A percentile compares a stretch with the other conserved stretches of the same genome.
phyloP scores from a whole-genome alignment of 2,888 invertebrate genomes.

The Dusona sp. region DNA sequence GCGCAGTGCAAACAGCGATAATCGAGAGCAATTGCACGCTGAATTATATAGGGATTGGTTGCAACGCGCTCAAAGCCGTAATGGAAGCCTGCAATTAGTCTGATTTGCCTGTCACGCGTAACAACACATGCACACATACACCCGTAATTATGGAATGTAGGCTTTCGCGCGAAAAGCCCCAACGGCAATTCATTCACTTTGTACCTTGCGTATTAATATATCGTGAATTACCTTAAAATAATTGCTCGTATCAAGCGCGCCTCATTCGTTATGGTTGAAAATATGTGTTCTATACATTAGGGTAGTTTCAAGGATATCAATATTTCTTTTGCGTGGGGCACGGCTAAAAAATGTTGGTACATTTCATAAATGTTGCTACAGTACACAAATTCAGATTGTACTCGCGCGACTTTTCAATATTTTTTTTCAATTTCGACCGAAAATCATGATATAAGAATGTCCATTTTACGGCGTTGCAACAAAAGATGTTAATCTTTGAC shows the following conservation, averaged over 20 bases:
- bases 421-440: too few relatives aligned
- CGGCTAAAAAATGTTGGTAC: too few relatives aligned
- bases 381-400: too few relatives aligned
- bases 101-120: slow-evolving; percentile 54
- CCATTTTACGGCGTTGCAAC: too few relatives aligned
- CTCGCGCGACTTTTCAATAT: too few relatives aligned
- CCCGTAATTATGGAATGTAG: slow-evolving; percentile 27
- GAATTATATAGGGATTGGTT: slow-evolving; percentile 29
- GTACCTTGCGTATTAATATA: slow-evolving; percentile 32
- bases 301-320: too few relatives aligned
- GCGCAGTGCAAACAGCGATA: slow-evolving; percentile 14
- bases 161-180: slow-evolving; percentile 53
- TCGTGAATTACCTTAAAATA: not conserved
- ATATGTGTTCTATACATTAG: not conserved
- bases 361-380: too few relatives aligned
- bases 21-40: slow-evolving; percentile 17
- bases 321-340: too few relatives aligned
- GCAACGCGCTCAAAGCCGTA: slow-evolving; percentile 35
- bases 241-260: not conserved
- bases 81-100: slow-evolving; percentile 57
- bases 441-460: too few relatives aligned
- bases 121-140: slow-evolving; percentile 10
- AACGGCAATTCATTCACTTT: slow-evolving; percentile 75
- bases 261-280: not conserved
- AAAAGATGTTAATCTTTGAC: too few relatives aligned